Conservation (phyloP, 2,113 vertebrate genomes). For the human (Homo sapiens) region DNA sequence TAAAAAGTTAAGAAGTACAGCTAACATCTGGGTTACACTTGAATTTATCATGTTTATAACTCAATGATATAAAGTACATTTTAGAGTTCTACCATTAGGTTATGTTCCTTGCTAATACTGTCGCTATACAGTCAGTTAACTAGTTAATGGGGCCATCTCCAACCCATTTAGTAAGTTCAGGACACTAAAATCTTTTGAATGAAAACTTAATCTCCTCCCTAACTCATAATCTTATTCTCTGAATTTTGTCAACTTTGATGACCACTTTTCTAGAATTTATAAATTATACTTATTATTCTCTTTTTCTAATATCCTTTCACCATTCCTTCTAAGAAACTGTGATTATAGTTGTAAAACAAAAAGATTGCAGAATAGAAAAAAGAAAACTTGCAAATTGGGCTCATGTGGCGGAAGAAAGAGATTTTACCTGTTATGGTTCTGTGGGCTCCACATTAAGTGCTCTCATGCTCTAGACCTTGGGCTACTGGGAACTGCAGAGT, state of each 20-base stretch:
- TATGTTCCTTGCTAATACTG: not conserved
- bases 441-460: not conserved
- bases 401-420: not conserved
- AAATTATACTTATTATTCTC: not conserved
- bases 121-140: not conserved
- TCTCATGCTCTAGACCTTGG: rapidly evolving
- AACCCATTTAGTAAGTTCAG: not conserved
- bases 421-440: not conserved
- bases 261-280: not conserved
- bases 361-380: not conserved
- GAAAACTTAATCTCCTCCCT: not conserved
- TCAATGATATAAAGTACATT: not conserved
- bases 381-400: not conserved
- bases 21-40: not conserved
- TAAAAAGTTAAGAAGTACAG: not conserved
- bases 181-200: not conserved
- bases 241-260: not conserved
- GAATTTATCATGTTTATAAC: not conserved
- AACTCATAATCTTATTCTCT: not conserved
- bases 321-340: not conserved
- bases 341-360: not conserved
- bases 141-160: not conserved
- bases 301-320: not conserved
- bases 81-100: not conserved
- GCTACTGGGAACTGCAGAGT: not conserved